Evolutionary conservation across 2,797 vertebrate species (phyloP), one percentile per base, ranked within the genome.

Genomic region (Acridotheres tristis): DNA sequence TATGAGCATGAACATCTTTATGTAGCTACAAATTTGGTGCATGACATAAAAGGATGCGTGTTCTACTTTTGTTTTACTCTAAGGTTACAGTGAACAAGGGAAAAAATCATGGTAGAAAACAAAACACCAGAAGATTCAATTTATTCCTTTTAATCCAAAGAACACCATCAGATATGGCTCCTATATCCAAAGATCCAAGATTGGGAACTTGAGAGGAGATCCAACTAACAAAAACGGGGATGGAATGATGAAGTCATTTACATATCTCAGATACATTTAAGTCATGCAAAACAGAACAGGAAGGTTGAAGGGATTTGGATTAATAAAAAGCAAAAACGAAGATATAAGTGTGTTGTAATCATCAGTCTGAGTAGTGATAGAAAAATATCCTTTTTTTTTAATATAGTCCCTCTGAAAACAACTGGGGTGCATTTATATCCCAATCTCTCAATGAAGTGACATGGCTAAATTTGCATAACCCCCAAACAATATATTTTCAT

Each of bases 111-210:
- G 42, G 29, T 12, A 66, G 74, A 57, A 65, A 88, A 57, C 34
- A 83, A 85, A 76, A 54, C n/a, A 67, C 5, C 14, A 25, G 40
- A 40, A 78, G 15, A 66, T 89, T 32, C 78, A 75, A 90, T 43
- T 48, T 48, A 21, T 54, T 77, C 36, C 27, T 90, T 85, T 80
- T 61, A 85, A 77, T 47, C 58, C 7, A 1, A 88, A 69, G 59
- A 95, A 47, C 26, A 65, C 57, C 43, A 74, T 77, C 78, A 92
- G 81, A 85, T 76, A 67, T 8, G 34, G 34, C 30, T 82, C 50
- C 17, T 32, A 14, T 19, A 91, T n/a, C 32, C 65, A 17, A 58
- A 95, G 75, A 94, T 82, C 87, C 93, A 96, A 93, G 86, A 61
- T 36, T 40, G 30, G 43, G 67, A 91, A 63, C 77, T 89, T 67